Percentiles rank a stretch among this genome's conserved stretches.
These are phyloP conservation scores for Eptesicus fuscus DNA, from an alignment of 2,113 vertebrate genomes.

Conservation along the genomic window DNA sequence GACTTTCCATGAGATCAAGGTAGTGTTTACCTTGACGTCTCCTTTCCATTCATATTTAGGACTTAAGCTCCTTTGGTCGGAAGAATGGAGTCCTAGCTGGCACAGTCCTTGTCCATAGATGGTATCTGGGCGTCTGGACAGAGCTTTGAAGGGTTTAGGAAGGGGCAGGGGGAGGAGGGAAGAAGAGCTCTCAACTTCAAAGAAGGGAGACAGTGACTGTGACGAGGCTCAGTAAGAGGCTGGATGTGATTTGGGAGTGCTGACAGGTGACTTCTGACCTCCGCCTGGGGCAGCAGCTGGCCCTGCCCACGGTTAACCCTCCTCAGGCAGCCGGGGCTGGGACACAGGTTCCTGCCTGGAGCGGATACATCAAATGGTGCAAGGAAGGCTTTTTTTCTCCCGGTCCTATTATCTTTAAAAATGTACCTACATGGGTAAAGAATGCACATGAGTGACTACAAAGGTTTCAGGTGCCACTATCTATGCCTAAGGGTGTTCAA, in stretches of 20 bases:
- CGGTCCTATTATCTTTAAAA: neutral
- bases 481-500: neutral
- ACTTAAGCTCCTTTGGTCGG: neutral
- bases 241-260: too few relatives aligned
- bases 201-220: neutral
- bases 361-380: too few relatives aligned
- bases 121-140: rapidly evolving
- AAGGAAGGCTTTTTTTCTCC: neutral
- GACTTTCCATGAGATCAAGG: neutral
- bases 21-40: rapidly evolving
- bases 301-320: neutral
- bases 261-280: neutral
- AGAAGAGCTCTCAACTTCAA: neutral
- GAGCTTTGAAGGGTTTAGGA: neutral
- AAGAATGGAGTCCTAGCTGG: too few relatives aligned
- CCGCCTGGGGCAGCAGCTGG: neutral
- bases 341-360: neutral
- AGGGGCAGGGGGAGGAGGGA: rapidly evolving
- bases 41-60: neutral
- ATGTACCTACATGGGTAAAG: rapidly evolving
- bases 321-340: neutral
- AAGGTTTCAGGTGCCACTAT: neutral
- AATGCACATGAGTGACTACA: too few relatives aligned
- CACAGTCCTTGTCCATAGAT: neutral
- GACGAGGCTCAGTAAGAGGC: neutral